These are phyloP conservation scores for Salvelinus fontinalis DNA, from an alignment of 2,113 vertebrate genomes.

Conservation along the genomic window DNA sequence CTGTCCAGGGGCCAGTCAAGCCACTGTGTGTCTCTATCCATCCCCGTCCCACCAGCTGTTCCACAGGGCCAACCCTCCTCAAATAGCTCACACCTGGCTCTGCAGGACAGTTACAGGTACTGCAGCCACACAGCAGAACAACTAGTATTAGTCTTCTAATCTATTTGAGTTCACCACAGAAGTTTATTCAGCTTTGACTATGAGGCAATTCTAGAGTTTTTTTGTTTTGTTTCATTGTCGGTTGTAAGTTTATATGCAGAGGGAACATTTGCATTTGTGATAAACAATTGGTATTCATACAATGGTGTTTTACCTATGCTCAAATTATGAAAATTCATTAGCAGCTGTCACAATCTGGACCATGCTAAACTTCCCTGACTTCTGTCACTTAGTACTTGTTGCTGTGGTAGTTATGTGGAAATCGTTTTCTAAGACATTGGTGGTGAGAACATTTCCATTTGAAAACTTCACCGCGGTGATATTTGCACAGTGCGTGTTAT, in stretches of 20 bases:
- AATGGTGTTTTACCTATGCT: background rate
- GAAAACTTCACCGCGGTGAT: background rate
- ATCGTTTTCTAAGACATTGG: background rate
- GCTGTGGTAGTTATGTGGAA: background rate
- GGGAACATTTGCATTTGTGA: background rate
- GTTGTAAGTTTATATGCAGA: background rate
- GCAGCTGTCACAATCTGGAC: background rate
- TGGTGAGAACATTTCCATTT: background rate
- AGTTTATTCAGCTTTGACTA: background rate
- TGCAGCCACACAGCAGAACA: background rate
- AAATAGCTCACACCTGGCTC: slow-evolving; percentile 67
- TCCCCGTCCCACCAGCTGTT: slow-evolving; percentile 67
- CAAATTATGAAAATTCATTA: background rate
- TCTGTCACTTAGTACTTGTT: background rate
- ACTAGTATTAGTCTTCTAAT: too few species aligned
- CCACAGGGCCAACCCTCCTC: slow-evolving; percentile 73
- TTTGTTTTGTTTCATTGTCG: background rate
- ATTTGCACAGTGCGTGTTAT: background rate
- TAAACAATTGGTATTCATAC: background rate
- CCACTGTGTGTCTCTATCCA: slow-evolving; percentile 62
- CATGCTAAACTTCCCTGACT: background rate
- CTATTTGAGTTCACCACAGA: background rate
- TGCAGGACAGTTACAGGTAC: slow-evolving; percentile 70
- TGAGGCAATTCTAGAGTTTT: background rate
- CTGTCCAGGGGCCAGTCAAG: slow-evolving; percentile 70